Evolutionary conservation across 2,797 vertebrate species (phyloP), one percentile per base, ranked within the genome.

Genomic region (Helicolenus hilgendorfi): DNA sequence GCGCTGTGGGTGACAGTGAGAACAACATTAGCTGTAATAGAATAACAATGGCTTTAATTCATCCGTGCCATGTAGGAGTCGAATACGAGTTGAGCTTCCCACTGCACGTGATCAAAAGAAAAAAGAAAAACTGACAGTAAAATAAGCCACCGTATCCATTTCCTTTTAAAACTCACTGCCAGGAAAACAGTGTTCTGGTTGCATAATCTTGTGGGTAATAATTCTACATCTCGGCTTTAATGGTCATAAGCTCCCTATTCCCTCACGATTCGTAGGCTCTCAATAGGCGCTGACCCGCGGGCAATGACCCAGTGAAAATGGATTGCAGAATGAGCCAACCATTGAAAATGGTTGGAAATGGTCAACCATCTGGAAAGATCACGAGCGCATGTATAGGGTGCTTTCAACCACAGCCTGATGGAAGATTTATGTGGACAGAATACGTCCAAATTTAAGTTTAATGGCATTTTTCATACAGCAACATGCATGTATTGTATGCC

Each of bases 351-450:
- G 84, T 84, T 76, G 74, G 74, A 91, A 88, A 90, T 86, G 92
- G 38, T 92, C 92, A 94, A 82, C 94, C 93, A 89, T 86, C 90
- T 94, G 91, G 89, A 96, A 97, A 82, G 71, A 92, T 85, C 59
- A 72, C 35, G 63, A 73, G 79, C 36, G 7, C 70, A 71, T 83
- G 85, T 83, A 87, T 81, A 90, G 77, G 85, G 79, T 53, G 80
- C 77, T 77, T 92, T 89, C 67, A 79, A 83, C 77, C 80, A 62
- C 24, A 87, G 55, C 56, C 11, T 45, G 73, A 85, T 74, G 53
- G 64, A 65, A 71, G 49, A 9, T 78, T 86, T 71, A 41, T 85
- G 88, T 88, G 79, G 58, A 72, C 49, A 69, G 53, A 79, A 79
- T 64, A 33, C 5, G n/a, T 69, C 59, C 20, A 55, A 31, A 65